These are phyloP conservation scores for Polia nebulosa DNA, from an alignment of 2,888 invertebrate genomes.

Conservation along the genomic window DNA sequence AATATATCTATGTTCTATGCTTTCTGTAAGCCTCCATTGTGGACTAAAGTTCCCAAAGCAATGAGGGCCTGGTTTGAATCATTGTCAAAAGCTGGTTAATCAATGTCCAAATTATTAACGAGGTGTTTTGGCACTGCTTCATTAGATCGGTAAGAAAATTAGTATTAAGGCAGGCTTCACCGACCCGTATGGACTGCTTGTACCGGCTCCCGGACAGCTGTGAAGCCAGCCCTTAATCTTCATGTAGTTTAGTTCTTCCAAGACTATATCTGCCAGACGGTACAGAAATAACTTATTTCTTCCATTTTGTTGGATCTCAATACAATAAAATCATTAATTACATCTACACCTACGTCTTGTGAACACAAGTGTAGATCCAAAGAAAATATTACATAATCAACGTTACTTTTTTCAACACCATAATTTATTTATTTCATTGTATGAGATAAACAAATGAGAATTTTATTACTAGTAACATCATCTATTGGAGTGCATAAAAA, in stretches of 20 bases:
- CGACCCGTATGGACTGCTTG: too few relatives aligned
- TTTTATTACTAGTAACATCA: conserved; percentile 58
- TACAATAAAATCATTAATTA: conserved; percentile 13
- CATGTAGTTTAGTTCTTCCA: not conserved
- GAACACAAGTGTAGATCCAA: conserved; percentile 1
- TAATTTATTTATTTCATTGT: conserved; percentile 47
- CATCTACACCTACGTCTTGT: conserved; percentile 16
- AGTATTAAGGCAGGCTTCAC: too few relatives aligned
- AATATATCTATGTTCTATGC: conserved; percentile 39
- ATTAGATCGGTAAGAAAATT: not conserved
- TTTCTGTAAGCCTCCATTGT: conserved; percentile 30
- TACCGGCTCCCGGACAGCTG: too few relatives aligned
- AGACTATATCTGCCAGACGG: not conserved
- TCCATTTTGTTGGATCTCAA: not conserved
- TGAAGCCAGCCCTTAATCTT: too few relatives aligned
- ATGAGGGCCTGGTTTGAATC: conserved; percentile 15
- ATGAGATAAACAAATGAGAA: conserved; percentile 57
- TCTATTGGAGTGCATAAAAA: conserved; percentile 53
- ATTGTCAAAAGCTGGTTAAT: conserved; percentile 13
- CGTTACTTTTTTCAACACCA: conserved; percentile 22
- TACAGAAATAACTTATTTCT: not conserved
- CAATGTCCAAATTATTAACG: not conserved
- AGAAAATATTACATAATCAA: conserved; percentile 36
- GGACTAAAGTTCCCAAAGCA: conserved; percentile 27
- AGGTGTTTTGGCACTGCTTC: not conserved